A percentile compares a stretch with the other conserved stretches of the same genome.
Evolutionary conservation across 1,140 invertebrate species (phyloP).

Genomic region (Aphaenogaster floridana): DNA sequence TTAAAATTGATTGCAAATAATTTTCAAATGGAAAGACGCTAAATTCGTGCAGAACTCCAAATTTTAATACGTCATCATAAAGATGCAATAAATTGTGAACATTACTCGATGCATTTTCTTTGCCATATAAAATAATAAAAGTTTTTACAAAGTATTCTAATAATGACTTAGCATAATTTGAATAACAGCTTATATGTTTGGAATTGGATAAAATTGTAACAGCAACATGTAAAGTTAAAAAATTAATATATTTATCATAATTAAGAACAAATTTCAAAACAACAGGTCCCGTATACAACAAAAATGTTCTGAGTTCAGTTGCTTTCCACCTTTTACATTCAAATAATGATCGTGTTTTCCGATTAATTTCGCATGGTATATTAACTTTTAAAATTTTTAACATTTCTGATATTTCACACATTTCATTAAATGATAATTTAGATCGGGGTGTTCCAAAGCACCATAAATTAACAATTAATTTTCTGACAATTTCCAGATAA

Average conservation of each 20-base stretch:
- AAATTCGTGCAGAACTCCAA: background rate
- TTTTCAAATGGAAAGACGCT: conserved; percentile 22
- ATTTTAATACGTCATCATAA: no score
- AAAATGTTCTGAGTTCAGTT: conserved; percentile 9
- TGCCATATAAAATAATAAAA: no score
- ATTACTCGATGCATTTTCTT: background rate
- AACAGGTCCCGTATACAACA: conserved; percentile 5
- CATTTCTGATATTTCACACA: background rate
- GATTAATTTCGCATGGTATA: background rate
- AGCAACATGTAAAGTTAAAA: conserved; percentile 19
- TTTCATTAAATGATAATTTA: conserved; percentile 18
- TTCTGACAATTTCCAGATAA: background rate
- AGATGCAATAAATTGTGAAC: background rate
- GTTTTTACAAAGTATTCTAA: background rate
- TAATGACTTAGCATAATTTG: background rate
- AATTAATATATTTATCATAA: conserved; percentile 5
- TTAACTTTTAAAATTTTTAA: background rate
- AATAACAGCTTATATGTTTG: background rate
- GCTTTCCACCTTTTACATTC: conserved; percentile 11
- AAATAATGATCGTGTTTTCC: background rate
- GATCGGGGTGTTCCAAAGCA: background rate
- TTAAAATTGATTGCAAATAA: conserved; percentile 22
- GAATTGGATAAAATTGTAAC: conserved; percentile 3
- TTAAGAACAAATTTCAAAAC: background rate
- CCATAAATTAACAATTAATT: background rate